phyloP scores from a whole-genome alignment of 53 echinoderm and acorn worm species.

The Echinometra lucunter region DNA sequence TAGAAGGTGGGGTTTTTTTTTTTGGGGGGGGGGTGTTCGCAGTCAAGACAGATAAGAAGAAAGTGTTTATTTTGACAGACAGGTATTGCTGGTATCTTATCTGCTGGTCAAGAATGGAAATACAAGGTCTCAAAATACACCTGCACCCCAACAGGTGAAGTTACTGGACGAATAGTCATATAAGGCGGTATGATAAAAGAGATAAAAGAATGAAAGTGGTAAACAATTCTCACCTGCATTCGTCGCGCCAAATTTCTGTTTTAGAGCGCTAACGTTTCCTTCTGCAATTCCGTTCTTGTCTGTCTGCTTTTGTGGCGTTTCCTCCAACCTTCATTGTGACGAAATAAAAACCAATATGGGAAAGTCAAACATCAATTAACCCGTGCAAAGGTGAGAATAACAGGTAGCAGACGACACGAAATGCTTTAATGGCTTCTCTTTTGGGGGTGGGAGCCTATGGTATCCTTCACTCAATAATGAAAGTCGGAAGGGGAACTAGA shows the following conservation, averaged over 20 bases:
- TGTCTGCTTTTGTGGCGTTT: constrained; percentile 9
- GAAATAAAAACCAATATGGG: background rate
- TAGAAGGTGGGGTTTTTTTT: no score
- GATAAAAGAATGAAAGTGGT: background rate
- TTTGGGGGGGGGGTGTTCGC: no score
- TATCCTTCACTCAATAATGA: background rate
- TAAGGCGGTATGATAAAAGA: background rate
- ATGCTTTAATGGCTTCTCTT: background rate
- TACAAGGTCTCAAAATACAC: background rate
- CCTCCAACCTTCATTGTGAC: constrained; percentile 41
- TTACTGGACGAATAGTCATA: background rate
- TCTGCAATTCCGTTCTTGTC: background rate
- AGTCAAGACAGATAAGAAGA: background rate
- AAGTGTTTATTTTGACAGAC: background rate
- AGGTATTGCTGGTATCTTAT: background rate
- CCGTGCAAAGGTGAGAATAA: background rate
- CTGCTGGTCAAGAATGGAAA: background rate
- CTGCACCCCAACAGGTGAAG: background rate
- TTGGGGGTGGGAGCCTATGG: constrained; percentile 1
- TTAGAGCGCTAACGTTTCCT: constrained; percentile 56
- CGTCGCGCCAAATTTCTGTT: constrained; percentile 55
- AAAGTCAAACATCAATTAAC: constrained; percentile 5
- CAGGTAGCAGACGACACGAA: background rate
- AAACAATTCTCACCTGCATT: constrained; percentile 46
- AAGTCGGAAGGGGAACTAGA: background rate